Percentiles rank a stretch among this genome's conserved stretches.
phyloP scores from a whole-genome alignment of 2,797 vertebrate species.

The Allobates femoralis region DNA sequence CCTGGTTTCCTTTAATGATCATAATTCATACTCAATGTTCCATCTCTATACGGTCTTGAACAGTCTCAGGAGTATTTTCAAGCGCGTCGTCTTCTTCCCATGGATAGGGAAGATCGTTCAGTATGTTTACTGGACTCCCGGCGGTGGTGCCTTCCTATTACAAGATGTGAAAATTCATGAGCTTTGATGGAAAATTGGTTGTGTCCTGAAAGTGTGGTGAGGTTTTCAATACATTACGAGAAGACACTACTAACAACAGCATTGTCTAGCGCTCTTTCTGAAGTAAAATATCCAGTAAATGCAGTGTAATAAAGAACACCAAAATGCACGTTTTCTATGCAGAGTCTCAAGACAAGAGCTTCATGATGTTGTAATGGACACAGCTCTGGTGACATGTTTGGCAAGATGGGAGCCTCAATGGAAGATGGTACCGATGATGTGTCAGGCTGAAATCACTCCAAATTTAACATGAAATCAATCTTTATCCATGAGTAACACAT shows the following conservation, averaged over 20 bases:
- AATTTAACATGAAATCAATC: background rate
- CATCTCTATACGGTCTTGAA: background rate
- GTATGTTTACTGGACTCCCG: background rate
- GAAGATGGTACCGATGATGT: background rate
- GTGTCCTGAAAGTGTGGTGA: background rate
- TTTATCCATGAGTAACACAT: slow-evolving; percentile 30
- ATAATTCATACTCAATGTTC: background rate
- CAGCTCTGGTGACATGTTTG: slow-evolving; percentile 24
- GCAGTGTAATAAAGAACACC: background rate
- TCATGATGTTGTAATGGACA: background rate
- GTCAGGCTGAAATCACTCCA: slow-evolving; percentile 28
- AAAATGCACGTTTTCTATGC: slow-evolving; percentile 34
- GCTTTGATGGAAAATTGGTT: background rate
- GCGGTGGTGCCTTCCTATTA: background rate
- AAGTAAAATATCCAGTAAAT: slow-evolving; percentile 33
- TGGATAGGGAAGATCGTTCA: background rate
- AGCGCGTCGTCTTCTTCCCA: background rate
- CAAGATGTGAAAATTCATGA: background rate
- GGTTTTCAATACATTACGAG: background rate
- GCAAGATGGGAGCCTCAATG: background rate
- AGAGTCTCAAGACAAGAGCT: background rate
- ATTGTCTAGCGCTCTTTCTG: background rate
- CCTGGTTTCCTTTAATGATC: background rate
- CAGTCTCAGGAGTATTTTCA: background rate
- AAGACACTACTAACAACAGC: background rate